Evolutionary conservation across 2,888 invertebrate genomes (phyloP), one percentile per base, ranked within the genome.

Genomic region (Amphipyra tragopoginis): DNA sequence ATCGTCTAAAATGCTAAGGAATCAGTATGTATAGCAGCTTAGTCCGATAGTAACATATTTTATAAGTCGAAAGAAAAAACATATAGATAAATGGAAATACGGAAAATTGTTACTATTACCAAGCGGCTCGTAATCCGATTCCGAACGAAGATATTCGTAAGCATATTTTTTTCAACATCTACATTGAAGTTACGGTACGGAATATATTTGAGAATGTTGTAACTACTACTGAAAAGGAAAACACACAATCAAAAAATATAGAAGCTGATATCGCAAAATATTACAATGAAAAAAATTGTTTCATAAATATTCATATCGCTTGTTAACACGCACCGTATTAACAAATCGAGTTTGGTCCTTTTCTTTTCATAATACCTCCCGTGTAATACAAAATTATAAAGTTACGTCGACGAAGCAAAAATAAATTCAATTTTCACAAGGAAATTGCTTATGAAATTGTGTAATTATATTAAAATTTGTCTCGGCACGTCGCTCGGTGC

Each of bases 401-500:
- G 52, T 70, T 61, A 65, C 52, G 66, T 57, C 58, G 56, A 73
- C 63, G 66, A 67, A 76, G 79, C 79, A 67, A 70, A 75, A 76
- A 70, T 76, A 76, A 79, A 79, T 73, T 64, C 49, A 70, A 79
- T 76, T 75, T 77, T 66, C 61, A 56, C 43, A 51, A 61, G 63
- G 60, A 76, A 77, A 77, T 79, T 76, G 73, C 65, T 79, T 62
- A 61, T 70, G 72, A 72, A 79, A 79, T 79, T 65, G 60, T 67
- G 66, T 77, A 76, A 79, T 79, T 79, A 73, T 70, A 73, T 76
- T 77, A 79, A 75, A 77, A 79, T 75, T 59, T 75, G 76, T 75
- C 60, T 58, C 65, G 75, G 66, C 76, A 69, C 73, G 76, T 62
- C 66, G 49, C 45, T 55, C 42, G 65, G 54, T 62, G 72, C 64